phyloP scores from a whole-genome alignment of 2,113 vertebrate species.

The Glaucomys volans region DNA sequence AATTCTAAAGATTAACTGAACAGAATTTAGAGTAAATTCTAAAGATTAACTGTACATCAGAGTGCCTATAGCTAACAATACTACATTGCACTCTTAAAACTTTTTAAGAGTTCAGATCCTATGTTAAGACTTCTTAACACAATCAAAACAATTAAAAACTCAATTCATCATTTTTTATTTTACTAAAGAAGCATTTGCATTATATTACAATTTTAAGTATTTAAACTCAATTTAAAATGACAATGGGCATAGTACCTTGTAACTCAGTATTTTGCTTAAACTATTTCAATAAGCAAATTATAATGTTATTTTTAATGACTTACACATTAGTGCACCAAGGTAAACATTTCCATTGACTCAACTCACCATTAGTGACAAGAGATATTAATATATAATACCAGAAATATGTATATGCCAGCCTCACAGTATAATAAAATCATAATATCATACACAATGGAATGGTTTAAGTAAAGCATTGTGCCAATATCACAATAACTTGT shows the following conservation, averaged over 20 bases:
- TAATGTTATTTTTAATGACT: background rate
- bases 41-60: background rate
- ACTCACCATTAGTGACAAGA: background rate
- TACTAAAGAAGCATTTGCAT: background rate
- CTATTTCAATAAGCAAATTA: background rate
- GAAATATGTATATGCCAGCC: background rate
- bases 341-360: background rate
- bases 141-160: background rate
- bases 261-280: background rate
- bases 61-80: background rate
- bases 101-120: background rate
- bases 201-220: background rate
- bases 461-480: background rate
- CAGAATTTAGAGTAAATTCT: background rate
- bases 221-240: background rate
- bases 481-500: background rate
- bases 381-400: background rate
- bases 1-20: too few relatives aligned
- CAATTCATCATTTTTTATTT: background rate
- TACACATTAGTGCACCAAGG: background rate
- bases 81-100: background rate
- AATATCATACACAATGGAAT: background rate
- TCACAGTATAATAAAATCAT: background rate
- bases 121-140: background rate
- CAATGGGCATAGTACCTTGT: background rate